phyloP scores from a whole-genome alignment of 2,888 invertebrate genomes.

The Synergus japonicus region DNA sequence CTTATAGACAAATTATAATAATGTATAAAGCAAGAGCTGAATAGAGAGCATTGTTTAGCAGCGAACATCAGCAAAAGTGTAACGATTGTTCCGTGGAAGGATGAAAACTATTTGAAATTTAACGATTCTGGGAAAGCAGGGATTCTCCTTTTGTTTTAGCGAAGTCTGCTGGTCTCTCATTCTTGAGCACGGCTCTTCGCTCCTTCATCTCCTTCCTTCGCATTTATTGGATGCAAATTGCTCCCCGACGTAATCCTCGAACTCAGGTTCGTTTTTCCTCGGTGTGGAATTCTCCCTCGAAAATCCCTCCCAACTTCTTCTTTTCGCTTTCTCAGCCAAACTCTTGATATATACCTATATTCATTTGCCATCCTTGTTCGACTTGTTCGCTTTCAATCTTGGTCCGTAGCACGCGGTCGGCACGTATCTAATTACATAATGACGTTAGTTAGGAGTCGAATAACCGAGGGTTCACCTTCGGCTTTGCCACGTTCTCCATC shows the following conservation, averaged over 20 bases:
- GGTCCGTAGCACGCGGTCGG: background rate
- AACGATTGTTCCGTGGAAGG: background rate
- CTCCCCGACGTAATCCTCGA: conserved; percentile 46
- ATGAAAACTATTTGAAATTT: background rate
- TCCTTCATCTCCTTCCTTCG: background rate
- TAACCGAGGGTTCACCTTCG: conserved; percentile 50
- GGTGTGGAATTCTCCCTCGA: conserved; percentile 41
- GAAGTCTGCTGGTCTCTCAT: background rate
- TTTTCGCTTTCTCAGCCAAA: conserved; percentile 14
- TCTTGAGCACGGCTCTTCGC: conserved; percentile 6
- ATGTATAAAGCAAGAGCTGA: background rate
- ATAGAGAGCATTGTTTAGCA: background rate
- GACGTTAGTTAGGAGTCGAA: conserved; percentile 64
- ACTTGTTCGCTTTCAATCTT: conserved; percentile 19
- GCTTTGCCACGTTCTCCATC: conserved; percentile 15
- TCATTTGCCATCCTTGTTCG: conserved; percentile 18
- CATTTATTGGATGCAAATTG: conserved; percentile 54
- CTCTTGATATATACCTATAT: conserved; percentile 12
- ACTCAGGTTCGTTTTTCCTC: conserved; percentile 5
- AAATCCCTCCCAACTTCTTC: background rate
- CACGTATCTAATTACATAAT: conserved; percentile 67
- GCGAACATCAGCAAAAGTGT: background rate
- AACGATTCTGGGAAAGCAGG: background rate
- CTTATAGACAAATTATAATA: background rate
- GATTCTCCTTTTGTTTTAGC: background rate